These are phyloP conservation scores for Thalassarche chlororhynchos DNA, from an alignment of 2,113 vertebrate species.

Conservation along the genomic window DNA sequence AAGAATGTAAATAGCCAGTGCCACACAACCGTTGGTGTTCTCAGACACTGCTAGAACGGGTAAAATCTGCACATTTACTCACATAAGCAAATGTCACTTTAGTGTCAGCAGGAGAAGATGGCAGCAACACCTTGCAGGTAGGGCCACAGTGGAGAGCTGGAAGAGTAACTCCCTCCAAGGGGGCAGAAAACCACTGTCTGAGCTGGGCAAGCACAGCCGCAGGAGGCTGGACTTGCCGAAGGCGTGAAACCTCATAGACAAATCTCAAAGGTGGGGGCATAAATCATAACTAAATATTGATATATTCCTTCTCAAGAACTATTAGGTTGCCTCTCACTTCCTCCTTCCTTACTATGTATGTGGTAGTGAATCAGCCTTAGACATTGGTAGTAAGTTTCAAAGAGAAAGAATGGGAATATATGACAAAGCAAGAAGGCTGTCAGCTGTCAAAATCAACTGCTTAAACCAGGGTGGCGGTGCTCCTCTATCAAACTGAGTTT, in stretches of 20 bases:
- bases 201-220: neutral
- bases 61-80: neutral
- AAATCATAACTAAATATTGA: neutral
- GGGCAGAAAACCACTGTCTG: neutral
- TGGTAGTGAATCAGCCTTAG: neutral
- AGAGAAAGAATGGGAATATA: neutral
- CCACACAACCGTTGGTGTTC: neutral
- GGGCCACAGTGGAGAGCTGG: neutral
- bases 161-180: neutral
- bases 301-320: neutral
- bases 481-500: neutral
- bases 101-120: neutral
- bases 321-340: neutral
- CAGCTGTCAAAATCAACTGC: neutral
- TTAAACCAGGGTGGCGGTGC: neutral
- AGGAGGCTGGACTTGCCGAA: neutral
- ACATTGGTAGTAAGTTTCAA: neutral
- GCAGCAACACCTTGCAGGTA: neutral
- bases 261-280: neutral
- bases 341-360: neutral
- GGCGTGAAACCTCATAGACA: neutral
- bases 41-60: fast-evolving
- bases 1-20: neutral
- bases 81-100: fast-evolving
- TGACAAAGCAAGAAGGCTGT: neutral